These are phyloP conservation scores for Nymphalis urticae DNA, from an alignment of 2,888 invertebrate species.

Conservation along the genomic window DNA sequence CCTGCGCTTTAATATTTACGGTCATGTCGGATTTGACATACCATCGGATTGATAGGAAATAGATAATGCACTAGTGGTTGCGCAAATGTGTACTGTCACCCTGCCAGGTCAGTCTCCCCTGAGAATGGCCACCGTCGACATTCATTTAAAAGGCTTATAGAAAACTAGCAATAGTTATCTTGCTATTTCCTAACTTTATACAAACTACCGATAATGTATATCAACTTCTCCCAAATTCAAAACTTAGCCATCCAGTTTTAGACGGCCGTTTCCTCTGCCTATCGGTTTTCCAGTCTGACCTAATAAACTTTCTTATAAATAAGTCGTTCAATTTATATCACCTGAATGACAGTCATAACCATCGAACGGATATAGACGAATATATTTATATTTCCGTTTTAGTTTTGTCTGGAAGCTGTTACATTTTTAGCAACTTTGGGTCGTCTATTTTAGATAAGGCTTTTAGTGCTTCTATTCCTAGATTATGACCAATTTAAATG, in stretches of 20 bases:
- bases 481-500: too few species aligned
- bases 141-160: not conserved
- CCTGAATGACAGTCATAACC: not conserved
- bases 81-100: too few species aligned
- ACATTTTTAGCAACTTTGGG: too few species aligned
- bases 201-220: not conserved
- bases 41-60: too few species aligned
- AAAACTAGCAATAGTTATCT: not conserved
- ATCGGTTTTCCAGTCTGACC: slow-evolving; percentile 7
- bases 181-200: not conserved
- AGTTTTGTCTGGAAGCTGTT: too few species aligned
- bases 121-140: not conserved
- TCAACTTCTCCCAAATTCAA: not conserved
- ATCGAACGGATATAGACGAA: not conserved
- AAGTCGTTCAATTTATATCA: not conserved
- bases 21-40: too few species aligned
- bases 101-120: too few species aligned
- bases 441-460: too few species aligned
- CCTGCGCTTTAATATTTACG: too few species aligned
- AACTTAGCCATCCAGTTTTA: not conserved
- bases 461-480: too few species aligned
- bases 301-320: slow-evolving; percentile 11
- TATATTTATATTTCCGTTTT: too few species aligned
- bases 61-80: too few species aligned
- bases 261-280: not conserved